Percentiles rank a stretch among this genome's conserved stretches.
phyloP scores from a whole-genome alignment of 2,113 vertebrate species.

The Tretioscincus oriximinensis region DNA sequence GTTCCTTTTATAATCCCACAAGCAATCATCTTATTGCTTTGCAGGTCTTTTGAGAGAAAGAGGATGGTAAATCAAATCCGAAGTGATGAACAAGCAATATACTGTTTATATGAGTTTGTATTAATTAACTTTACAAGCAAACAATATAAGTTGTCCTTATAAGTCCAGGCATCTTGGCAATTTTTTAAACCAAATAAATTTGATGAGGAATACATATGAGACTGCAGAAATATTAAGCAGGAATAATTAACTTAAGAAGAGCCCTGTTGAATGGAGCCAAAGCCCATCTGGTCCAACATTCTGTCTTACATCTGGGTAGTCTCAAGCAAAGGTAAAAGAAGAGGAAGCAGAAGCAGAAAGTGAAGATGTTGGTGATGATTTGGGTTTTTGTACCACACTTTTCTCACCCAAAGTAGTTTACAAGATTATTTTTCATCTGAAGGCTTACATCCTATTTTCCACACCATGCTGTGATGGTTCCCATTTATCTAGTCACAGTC shows the following conservation, averaged over 20 bases:
- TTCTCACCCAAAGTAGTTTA: too few species aligned
- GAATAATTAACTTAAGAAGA: not conserved
- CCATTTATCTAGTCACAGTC: too few species aligned
- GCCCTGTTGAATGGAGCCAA: too few species aligned
- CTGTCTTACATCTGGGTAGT: too few species aligned
- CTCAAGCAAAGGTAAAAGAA: too few species aligned
- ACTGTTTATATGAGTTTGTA: not conserved
- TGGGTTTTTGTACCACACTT: too few species aligned
- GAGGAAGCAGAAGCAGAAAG: too few species aligned
- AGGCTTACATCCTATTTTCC: too few species aligned
- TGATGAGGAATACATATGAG: not conserved
- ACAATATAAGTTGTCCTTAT: not conserved
- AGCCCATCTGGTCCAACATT: too few species aligned
- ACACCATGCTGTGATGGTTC: too few species aligned
- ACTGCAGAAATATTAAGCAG: slow-evolving; percentile 3
- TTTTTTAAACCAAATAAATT: not conserved
- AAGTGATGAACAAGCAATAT: not conserved
- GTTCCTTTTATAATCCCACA: not conserved
- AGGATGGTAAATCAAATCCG: not conserved
- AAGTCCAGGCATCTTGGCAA: not conserved
- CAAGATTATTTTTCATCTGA: too few species aligned
- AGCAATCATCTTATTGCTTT: slow-evolving; percentile 2
- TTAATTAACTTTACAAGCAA: not conserved
- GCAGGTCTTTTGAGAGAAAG: not conserved
- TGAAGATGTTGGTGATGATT: too few species aligned